Conservation (phyloP, 1,140 invertebrate genomes). For the Drosophila nigromelanica region DNA sequence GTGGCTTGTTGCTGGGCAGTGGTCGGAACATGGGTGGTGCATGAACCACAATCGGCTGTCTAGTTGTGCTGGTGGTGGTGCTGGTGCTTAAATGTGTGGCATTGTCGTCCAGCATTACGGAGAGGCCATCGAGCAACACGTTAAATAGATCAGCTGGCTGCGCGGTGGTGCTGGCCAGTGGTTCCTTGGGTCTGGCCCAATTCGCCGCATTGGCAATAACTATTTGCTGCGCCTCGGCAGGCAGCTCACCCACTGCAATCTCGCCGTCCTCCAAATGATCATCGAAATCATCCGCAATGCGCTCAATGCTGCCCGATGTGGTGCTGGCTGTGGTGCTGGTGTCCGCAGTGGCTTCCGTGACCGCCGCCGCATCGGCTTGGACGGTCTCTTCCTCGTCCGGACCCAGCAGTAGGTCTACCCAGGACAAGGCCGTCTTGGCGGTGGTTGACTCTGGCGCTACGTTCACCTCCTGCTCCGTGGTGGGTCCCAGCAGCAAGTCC, state of each 20-base stretch:
- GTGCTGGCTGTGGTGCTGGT: constrained; percentile 35
- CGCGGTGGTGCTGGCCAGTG: constrained; percentile 1
- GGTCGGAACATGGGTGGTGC: constrained; percentile 72
- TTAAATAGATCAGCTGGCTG: constrained; percentile 52
- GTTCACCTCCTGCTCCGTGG: constrained; percentile 29
- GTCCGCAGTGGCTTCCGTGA: constrained; percentile 34
- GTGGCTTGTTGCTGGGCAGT: constrained; percentile 50
- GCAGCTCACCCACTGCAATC: constrained; percentile 63
- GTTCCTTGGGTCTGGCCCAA: constrained; percentile 30
- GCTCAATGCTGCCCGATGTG: constrained; percentile 58
- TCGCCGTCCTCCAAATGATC: constrained; percentile 61
- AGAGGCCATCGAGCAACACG: constrained; percentile 60
- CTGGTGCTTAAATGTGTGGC: constrained; percentile 2
- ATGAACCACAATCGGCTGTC: constrained; percentile 21
- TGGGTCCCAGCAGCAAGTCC: constrained; percentile 69
- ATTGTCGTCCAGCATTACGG: constrained; percentile 53
- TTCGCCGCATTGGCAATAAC: constrained; percentile 27
- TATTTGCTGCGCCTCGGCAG: constrained; percentile 65
- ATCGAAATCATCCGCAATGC: constrained; percentile 69
- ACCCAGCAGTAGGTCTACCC: constrained; percentile 73
- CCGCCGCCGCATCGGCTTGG: not conserved
- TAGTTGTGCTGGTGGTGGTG: constrained; percentile 43
- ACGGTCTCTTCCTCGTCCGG: constrained; percentile 67
- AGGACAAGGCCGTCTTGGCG: constrained; percentile 61
- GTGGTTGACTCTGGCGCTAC: constrained; percentile 37